Conservation (phyloP, 2,797 vertebrate genomes). For the Vultur gryphus region DNA sequence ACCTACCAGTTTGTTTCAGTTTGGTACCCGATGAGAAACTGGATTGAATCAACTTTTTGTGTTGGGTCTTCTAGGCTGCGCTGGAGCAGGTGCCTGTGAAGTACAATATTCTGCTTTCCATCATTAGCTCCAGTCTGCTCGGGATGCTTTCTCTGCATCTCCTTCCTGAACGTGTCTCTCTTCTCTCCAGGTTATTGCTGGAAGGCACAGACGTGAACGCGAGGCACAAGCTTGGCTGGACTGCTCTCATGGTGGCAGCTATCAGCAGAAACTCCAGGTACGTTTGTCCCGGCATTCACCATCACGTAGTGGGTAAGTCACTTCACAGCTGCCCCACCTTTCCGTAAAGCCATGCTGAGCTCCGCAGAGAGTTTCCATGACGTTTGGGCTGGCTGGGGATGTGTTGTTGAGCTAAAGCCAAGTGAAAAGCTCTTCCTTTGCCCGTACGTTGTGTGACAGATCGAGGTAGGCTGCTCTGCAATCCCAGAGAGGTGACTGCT, state of each 20-base stretch:
- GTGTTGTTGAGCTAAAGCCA: not conserved
- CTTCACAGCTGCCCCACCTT: not conserved
- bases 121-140: not conserved
- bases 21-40: not conserved
- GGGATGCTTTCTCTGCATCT: accelerated
- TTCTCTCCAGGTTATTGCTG: slow-evolving; percentile 78
- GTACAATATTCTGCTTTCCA: not conserved
- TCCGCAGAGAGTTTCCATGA: not conserved
- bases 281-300: accelerated
- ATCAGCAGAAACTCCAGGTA: slow-evolving; percentile 90
- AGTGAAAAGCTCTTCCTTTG: not conserved
- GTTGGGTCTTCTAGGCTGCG: not conserved
- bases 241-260: slow-evolving; percentile 91
- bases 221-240: slow-evolving; percentile 92
- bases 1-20: not conserved
- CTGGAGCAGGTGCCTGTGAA: not conserved
- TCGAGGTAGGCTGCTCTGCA: not conserved
- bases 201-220: slow-evolving; percentile 84
- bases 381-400: not conserved
- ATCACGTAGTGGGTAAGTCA: accelerated
- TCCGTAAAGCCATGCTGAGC: not conserved
- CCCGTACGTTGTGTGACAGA: not conserved
- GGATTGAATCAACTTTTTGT: not conserved
- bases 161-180: not conserved
- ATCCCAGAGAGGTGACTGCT: accelerated